A percentile compares a stretch with the other conserved stretches of the same genome.
Evolutionary conservation across 2,113 vertebrate species (phyloP).

Genomic region (Triplophysa tibetana): DNA sequence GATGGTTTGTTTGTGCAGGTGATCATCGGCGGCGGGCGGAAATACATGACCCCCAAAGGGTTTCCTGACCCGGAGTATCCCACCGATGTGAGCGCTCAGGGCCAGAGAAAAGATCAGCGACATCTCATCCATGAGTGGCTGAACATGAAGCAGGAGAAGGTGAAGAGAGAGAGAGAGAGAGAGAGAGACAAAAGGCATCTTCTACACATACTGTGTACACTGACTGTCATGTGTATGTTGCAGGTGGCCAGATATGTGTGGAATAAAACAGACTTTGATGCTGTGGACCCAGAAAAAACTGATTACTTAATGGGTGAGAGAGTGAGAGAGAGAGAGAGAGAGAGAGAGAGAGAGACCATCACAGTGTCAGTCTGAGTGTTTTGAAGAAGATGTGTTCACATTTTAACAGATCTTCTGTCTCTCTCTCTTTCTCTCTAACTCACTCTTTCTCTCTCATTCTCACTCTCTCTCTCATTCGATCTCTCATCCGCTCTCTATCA

Average conservation of each 20-base stretch:
- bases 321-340: slow-evolving; percentile 21
- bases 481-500: too few species aligned
- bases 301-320: slow-evolving; percentile 78
- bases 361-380: too few species aligned
- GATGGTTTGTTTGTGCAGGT: slow-evolving; percentile 63
- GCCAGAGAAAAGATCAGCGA: slow-evolving; percentile 66
- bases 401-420: not conserved
- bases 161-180: slow-evolving; percentile 28
- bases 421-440: not conserved
- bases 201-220: not conserved
- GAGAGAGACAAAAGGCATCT: not conserved
- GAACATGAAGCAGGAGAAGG: slow-evolving; percentile 71
- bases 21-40: slow-evolving; percentile 76
- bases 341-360: too few species aligned
- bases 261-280: slow-evolving; percentile 71
- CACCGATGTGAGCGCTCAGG: slow-evolving; percentile 54
- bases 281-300: slow-evolving; percentile 69
- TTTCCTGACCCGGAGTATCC: slow-evolving; percentile 75
- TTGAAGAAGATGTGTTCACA: not conserved
- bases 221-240: not conserved
- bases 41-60: slow-evolving; percentile 76
- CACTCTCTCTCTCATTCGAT: too few species aligned
- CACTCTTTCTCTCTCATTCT: too few species aligned
- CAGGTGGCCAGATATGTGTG: slow-evolving; percentile 75
- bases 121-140: slow-evolving; percentile 74